Percentiles rank a stretch among this genome's conserved stretches.
phyloP scores from a whole-genome alignment of 30 jellyfish, hydroid and myxozoan genomes.

The Cassiopea xamachana region DNA sequence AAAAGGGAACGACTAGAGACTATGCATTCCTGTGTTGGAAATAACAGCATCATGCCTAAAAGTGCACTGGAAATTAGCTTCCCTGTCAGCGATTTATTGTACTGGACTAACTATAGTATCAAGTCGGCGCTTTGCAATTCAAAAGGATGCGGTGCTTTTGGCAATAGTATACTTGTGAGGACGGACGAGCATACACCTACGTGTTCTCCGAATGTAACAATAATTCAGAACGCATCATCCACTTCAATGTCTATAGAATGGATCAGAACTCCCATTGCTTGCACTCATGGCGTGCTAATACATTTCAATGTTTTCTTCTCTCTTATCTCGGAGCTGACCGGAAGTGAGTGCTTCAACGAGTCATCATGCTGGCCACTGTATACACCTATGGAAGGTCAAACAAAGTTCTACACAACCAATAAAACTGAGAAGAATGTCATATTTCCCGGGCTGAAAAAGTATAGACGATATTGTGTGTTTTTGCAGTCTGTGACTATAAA shows the following conservation, averaged over 20 bases:
- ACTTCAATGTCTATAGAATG: conserved; percentile 39
- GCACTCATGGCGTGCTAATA: conserved; percentile 58
- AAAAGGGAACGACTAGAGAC: not conserved
- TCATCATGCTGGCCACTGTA: conserved; percentile 31
- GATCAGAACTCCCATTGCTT: conserved; percentile 24
- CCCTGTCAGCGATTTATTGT: conserved; percentile 10
- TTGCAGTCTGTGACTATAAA: conserved; percentile 56
- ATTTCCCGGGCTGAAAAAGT: conserved; percentile 21
- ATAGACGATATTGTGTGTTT: conserved; percentile 34
- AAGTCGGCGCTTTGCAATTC: conserved; percentile 52
- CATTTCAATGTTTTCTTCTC: conserved; percentile 35
- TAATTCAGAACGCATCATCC: conserved; percentile 38
- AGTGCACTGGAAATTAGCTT: conserved; percentile 19
- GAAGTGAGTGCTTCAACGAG: conserved; percentile 31
- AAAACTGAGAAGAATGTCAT: not conserved
- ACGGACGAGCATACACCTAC: conserved; percentile 77
- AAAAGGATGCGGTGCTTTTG: conserved; percentile 69
- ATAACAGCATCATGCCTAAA: not conserved
- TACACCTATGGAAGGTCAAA: not conserved
- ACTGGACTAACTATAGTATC: conserved; percentile 59
- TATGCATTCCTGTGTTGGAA: conserved; percentile 23
- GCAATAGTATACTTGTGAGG: not conserved
- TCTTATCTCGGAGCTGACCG: not conserved
- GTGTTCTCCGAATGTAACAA: conserved; percentile 45
- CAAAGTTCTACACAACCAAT: conserved; percentile 25